Percentiles rank a stretch among this genome's conserved stretches.
Evolutionary conservation across 2,797 vertebrate genomes (phyloP).

Genomic region (Threskiornis aethiopicus): DNA sequence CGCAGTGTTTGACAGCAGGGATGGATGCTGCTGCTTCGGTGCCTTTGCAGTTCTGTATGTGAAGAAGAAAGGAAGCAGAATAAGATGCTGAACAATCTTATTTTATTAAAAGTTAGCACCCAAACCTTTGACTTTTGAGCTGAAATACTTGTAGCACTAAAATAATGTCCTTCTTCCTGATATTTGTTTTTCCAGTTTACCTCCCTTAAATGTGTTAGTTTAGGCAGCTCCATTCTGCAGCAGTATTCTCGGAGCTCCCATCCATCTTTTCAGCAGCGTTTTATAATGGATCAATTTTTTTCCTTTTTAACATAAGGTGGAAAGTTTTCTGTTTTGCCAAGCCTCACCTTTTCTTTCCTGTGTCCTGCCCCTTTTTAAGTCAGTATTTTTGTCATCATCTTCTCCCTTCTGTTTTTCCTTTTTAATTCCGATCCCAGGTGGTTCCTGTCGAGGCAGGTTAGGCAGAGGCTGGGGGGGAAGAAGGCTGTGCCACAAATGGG

Average conservation of each 20-base stretch:
- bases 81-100: neutral
- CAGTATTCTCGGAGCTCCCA: neutral
- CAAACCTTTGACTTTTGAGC: neutral
- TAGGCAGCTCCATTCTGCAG: neutral
- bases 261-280: neutral
- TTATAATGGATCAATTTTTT: neutral
- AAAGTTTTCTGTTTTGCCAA: neutral
- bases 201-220: neutral
- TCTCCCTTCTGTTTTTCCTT: neutral
- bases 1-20: neutral
- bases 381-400: neutral
- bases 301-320: neutral
- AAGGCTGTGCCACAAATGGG: neutral
- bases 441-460: neutral
- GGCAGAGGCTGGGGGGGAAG: neutral
- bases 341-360: neutral
- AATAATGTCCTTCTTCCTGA: neutral
- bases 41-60: fast-evolving
- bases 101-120: neutral
- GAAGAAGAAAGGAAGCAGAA: neutral
- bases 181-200: neutral
- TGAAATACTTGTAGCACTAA: neutral
- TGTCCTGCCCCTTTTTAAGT: neutral
- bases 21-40: neutral
- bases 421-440: neutral